A percentile compares a stretch with the other conserved stretches of the same genome.
Conservation (phyloP, 2,888 invertebrate genomes). For the Neria commutata region DNA sequence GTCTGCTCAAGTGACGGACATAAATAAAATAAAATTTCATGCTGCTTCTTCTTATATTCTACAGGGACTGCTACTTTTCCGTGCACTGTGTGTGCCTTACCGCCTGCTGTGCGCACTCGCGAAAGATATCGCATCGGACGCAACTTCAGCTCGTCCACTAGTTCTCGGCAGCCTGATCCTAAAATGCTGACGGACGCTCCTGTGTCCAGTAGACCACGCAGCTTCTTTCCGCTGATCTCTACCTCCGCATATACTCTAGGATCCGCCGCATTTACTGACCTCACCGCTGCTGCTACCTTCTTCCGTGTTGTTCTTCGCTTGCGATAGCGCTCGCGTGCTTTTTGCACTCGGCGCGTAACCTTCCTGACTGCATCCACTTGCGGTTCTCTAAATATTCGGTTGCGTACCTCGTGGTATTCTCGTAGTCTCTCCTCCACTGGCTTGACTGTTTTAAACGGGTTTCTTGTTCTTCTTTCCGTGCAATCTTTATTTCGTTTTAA, state of each 20-base stretch:
- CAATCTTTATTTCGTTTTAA: too few species aligned
- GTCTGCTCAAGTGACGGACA: slow-evolving; percentile 11
- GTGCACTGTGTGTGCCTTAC: neutral
- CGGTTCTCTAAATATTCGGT: too few species aligned
- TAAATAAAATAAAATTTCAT: slow-evolving; percentile 8
- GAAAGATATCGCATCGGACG: neutral
- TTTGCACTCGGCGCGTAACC: too few species aligned
- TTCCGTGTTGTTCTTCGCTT: too few species aligned
- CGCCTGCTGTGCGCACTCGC: neutral
- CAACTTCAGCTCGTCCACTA: neutral
- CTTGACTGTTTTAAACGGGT: too few species aligned
- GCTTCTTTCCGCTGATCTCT: too few species aligned
- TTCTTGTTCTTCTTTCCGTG: too few species aligned
- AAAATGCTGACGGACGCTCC: slow-evolving; percentile 16
- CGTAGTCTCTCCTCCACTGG: too few species aligned
- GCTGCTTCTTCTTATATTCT: neutral
- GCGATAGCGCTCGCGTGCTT: too few species aligned
- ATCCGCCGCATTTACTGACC: neutral
- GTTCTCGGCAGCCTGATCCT: slow-evolving; percentile 7
- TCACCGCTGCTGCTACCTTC: too few species aligned
- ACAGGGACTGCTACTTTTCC: neutral
- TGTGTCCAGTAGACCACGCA: slow-evolving; percentile 11
- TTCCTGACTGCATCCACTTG: too few species aligned
- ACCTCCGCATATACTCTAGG: neutral
- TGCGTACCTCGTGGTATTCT: too few species aligned